Evolutionary conservation across 1,140 invertebrate species (phyloP).

Genomic region (Theocolax elegans): DNA sequence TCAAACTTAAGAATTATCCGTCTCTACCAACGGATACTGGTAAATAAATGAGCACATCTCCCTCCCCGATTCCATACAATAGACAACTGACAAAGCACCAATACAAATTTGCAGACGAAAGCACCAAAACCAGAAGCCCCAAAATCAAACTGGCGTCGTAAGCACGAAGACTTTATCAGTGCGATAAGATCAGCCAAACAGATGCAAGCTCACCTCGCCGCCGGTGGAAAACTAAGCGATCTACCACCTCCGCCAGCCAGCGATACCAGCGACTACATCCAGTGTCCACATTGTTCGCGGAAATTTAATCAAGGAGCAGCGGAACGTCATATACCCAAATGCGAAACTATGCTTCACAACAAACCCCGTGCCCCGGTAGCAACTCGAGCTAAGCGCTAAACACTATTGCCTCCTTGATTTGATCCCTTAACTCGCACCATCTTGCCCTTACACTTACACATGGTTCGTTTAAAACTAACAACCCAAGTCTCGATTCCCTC

Average conservation of each 20-base stretch:
- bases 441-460: no score
- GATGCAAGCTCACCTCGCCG: slow-evolving; percentile 84
- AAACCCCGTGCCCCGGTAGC: neutral
- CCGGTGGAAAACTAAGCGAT: slow-evolving; percentile 87
- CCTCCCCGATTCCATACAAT: no score
- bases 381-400: neutral
- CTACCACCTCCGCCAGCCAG: slow-evolving; percentile 89
- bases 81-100: no score
- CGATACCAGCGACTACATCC: slow-evolving; percentile 89
- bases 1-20: no score
- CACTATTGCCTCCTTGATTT: no score
- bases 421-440: no score
- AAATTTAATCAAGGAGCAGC: slow-evolving; percentile 89
- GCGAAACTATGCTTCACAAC: slow-evolving; percentile 74
- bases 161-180: slow-evolving; percentile 93
- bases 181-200: slow-evolving; percentile 90
- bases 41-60: no score
- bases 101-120: no score
- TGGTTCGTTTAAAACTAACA: no score
- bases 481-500: no score
- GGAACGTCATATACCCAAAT: slow-evolving; percentile 93
- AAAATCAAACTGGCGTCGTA: slow-evolving; percentile 84
- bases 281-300: slow-evolving; percentile 90
- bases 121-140: neutral
- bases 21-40: no score